Conservation (phyloP, 2,888 invertebrate genomes). For the Scotopteryx bipunctaria region DNA sequence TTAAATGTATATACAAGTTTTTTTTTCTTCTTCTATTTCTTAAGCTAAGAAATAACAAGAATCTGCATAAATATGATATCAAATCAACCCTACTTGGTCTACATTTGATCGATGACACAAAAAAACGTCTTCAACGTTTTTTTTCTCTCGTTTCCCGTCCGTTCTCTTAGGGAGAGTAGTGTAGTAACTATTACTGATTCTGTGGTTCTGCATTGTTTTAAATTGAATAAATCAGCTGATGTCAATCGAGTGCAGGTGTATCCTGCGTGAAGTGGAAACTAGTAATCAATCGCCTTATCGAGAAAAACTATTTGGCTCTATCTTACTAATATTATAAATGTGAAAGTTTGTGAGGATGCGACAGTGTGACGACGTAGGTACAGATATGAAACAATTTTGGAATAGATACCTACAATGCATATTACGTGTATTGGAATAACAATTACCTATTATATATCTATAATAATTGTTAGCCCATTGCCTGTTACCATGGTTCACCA, state of each 20-base stretch:
- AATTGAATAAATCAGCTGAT: slow-evolving; percentile 71
- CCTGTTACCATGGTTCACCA: too few species aligned
- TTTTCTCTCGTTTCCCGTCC: slow-evolving; percentile 55
- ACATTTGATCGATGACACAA: slow-evolving; percentile 58
- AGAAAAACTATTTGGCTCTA: too few species aligned
- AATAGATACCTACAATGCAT: too few species aligned
- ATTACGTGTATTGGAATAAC: too few species aligned
- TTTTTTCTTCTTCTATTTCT: slow-evolving; percentile 41
- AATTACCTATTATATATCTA: too few species aligned
- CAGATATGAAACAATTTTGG: too few species aligned
- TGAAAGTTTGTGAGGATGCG: too few species aligned
- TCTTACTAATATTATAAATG: too few species aligned
- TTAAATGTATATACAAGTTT: too few species aligned
- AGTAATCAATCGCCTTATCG: too few species aligned
- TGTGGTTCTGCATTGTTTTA: slow-evolving; percentile 58
- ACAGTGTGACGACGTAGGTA: too few species aligned
- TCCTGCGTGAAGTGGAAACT: slow-evolving; percentile 27
- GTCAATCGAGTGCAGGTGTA: slow-evolving; percentile 49
- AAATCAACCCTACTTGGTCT: slow-evolving; percentile 33
- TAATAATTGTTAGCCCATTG: too few species aligned
- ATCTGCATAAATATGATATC: slow-evolving; percentile 20
- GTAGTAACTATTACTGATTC: slow-evolving; percentile 9
- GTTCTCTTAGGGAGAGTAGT: slow-evolving; percentile 13
- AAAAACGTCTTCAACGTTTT: slow-evolving; percentile 39
- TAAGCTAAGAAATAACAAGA: slow-evolving; percentile 29